Percentiles rank a stretch among this genome's conserved stretches.
Evolutionary conservation across 1,140 invertebrate species (phyloP).

Genomic region (Scaptomyza montana): DNA sequence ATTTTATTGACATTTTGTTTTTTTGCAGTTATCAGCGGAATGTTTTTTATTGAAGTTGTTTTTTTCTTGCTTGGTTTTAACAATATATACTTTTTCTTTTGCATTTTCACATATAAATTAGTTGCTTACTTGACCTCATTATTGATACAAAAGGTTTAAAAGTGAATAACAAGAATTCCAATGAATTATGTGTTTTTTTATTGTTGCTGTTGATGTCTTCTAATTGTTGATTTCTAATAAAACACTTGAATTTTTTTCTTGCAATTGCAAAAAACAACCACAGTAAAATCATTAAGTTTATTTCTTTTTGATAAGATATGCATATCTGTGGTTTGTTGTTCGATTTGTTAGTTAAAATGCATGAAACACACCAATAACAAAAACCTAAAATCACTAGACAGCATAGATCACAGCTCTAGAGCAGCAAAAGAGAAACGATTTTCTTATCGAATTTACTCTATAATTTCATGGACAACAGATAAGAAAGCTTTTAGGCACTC

Average conservation of each 20-base stretch:
- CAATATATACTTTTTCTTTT: slow-evolving; percentile 1
- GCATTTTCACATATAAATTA: neutral
- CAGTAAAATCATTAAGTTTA: slow-evolving; percentile 43
- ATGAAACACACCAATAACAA: slow-evolving; percentile 27
- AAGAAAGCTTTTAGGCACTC: slow-evolving; percentile 16
- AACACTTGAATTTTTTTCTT: slow-evolving; percentile 14
- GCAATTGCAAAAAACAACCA: neutral
- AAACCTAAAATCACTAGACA: slow-evolving; percentile 21
- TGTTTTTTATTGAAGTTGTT: slow-evolving; percentile 19
- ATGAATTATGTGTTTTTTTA: neutral
- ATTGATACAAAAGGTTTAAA: neutral
- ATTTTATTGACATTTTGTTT: slow-evolving; percentile 73
- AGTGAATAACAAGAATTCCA: neutral
- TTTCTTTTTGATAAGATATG: slow-evolving; percentile 75
- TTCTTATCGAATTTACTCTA: slow-evolving; percentile 50
- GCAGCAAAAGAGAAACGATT: slow-evolving; percentile 15
- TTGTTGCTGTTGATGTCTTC: neutral
- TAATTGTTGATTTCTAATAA: slow-evolving; percentile 24
- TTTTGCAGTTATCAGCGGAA: slow-evolving; percentile 60
- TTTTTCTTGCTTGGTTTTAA: slow-evolving; percentile 17
- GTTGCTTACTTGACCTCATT: neutral
- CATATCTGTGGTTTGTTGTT: slow-evolving; percentile 48
- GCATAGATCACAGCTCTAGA: slow-evolving; percentile 30
- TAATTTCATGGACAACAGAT: slow-evolving; percentile 47
- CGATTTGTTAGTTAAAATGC: slow-evolving; percentile 48